Evolutionary conservation across 2,797 vertebrate species (phyloP), one percentile per base, ranked within the genome.

Genomic region (Pseudocheirus occidentalis): DNA sequence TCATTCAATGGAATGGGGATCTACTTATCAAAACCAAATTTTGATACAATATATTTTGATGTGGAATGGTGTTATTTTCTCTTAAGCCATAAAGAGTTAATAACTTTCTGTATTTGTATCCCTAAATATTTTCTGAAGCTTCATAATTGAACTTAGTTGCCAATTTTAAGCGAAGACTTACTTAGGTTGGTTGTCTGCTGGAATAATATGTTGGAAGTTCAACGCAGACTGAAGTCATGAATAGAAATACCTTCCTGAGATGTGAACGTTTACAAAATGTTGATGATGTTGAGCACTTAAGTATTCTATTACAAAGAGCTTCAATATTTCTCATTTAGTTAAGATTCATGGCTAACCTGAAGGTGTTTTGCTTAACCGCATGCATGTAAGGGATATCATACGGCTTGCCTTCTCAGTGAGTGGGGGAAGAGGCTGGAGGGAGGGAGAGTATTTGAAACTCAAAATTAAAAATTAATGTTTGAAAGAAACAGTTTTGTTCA

Each of bases 131-230:
- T 0, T 53, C 5, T 50, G 50, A 55, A 1, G 52, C 52, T 90
- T 94, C 58, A 90, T 92, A 93, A 12, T 93, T 93, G 59, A 28
- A 46, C 59, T 95, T 95, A 28, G 52, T 93, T 93, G 94, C 73
- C 73, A 95, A 81, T 94, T 94, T 50, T 94, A 93, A 90, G 94
- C 93, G 46, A 95, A 73, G 40, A 95, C 90, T 95, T 91, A 6
- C 90, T 94, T 93, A 93, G 9, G 6, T 5, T 90, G 31, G 28
- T 66, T 93, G 91, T 93, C 95, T 55, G 34, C 73, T 96, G 2
- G 55, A 66, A 92, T 53, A 90, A 90, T 16, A 90, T 53, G 5
- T 55, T 52, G 87, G 34, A 0, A 31, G 31, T 94, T 54, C 11
- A 96, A n/a, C 12, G 94, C 14, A 94, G 58, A 91, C 50, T 73